Base-by-base conservation (phyloP, 2,797 vertebrate genomes). In the Acanthurus tractus region DNA sequence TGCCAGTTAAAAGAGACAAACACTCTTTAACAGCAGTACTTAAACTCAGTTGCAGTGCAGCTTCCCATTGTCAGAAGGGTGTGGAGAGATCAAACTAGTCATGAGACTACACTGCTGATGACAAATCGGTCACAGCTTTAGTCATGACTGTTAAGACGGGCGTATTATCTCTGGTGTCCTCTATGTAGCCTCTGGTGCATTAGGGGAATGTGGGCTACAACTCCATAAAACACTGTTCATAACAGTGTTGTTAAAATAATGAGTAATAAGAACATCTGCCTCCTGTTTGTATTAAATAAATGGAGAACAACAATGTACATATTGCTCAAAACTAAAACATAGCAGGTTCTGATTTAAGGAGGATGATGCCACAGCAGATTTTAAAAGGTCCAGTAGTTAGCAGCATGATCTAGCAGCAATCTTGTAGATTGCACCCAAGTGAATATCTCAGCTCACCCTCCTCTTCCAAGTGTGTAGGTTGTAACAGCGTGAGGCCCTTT, bases 61-160 rank as follows among this genome's bases (percentile, higher is more conserved):
- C 61, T 91, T 57, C 77, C 71, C 66, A 79, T 81, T 50, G 45
- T 89, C 22, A 23, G 54, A 49, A 22, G 49, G 54, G 25, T 17
- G 20, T 13, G 13, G 12, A 14, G 4, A 20, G 36, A 54, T 36
- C 45, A 14, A 8, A 66, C 38, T 40, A n/a, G 63, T 55, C 46
- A 66, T 64, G 25, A 70, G 52, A 34, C 63, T 1, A 4, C 5
- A 4, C 38, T 29, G 29, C 56, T 52, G 46, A 46, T 48, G 68
- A 70, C 25, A 44, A 59, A 65, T 62, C 18, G 38, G 71, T 70
- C 62, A 56, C 53, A 50, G 54, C 53, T 64, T 61, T 20, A 48
- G 54, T 68, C 64, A 52, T 71, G 49, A 59, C 38, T 12, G n/a
- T 34, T 23, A 55, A 69, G 36, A 78, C 45, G 34, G 44, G 20